Conservation (phyloP, 2,113 vertebrate genomes). For the Sapajus apella region DNA sequence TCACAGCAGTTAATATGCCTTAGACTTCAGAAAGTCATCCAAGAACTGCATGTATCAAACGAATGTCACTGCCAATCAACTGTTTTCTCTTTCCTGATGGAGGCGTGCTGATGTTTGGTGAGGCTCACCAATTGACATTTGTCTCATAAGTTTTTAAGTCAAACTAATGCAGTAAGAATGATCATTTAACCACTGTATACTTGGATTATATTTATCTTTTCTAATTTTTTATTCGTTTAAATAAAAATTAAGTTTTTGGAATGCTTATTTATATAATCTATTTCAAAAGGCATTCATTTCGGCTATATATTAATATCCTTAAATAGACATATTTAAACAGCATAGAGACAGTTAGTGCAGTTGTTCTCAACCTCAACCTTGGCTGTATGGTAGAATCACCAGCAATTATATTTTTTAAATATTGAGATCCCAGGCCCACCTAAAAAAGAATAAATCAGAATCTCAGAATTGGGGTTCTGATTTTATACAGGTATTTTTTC, state of each 20-base stretch:
- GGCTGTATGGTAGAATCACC: neutral
- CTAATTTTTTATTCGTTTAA: constrained; percentile 21
- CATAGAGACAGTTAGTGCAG: neutral
- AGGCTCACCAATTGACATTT: neutral
- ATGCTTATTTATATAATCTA: neutral
- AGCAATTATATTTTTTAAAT: neutral
- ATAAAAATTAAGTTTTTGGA: neutral
- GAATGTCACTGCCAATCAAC: neutral
- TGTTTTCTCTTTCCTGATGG: neutral
- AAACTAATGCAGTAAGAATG: constrained; percentile 32
- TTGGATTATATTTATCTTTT: constrained; percentile 13
- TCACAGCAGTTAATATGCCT: neutral
- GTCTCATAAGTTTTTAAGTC: neutral
- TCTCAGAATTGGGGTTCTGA: neutral
- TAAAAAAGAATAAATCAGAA: constrained; percentile 28
- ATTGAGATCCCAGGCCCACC: neutral
- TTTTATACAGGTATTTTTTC: neutral
- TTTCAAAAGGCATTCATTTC: neutral
- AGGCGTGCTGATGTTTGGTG: neutral
- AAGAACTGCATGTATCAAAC: neutral
- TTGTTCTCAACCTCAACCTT: neutral
- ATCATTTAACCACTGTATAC: neutral
- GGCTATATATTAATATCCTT: neutral
- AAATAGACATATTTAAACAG: neutral
- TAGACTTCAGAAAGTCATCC: neutral